Percentiles rank a stretch among this genome's conserved stretches.
Evolutionary conservation across 2,113 vertebrate genomes (phyloP).

Genomic region (Mastomys natalensis): DNA sequence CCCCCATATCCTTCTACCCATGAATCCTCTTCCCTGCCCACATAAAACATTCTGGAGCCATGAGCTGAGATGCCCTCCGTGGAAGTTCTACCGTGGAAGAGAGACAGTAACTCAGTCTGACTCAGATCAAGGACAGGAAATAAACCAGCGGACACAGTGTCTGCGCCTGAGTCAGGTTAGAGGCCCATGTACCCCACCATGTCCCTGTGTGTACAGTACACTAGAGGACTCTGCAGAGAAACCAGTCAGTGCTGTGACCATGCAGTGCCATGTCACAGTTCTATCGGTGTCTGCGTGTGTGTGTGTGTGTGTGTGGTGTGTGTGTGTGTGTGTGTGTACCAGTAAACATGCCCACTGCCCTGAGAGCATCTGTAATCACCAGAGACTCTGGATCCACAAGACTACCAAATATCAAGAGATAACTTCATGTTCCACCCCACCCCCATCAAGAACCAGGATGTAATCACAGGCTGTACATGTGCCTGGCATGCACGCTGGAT

Average conservation of each 20-base stretch:
- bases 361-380: background rate
- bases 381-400: background rate
- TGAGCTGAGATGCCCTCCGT: background rate
- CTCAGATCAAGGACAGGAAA: too few species aligned
- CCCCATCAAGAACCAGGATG: background rate
- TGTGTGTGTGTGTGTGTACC: background rate
- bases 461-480: accelerated
- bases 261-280: accelerated
- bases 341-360: too few species aligned
- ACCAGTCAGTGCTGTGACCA: accelerated
- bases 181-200: background rate
- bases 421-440: background rate
- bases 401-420: background rate
- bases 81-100: background rate
- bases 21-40: background rate
- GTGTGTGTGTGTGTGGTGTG: too few species aligned
- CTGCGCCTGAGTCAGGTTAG: accelerated
- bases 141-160: background rate
- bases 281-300: background rate
- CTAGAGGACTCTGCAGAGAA: background rate
- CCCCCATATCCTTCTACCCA: background rate
- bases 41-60: background rate
- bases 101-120: background rate
- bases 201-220: accelerated
- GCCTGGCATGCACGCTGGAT: accelerated